Evolutionary conservation across 2,113 vertebrate genomes (phyloP).

Genomic region (Pelecanus crispus): DNA sequence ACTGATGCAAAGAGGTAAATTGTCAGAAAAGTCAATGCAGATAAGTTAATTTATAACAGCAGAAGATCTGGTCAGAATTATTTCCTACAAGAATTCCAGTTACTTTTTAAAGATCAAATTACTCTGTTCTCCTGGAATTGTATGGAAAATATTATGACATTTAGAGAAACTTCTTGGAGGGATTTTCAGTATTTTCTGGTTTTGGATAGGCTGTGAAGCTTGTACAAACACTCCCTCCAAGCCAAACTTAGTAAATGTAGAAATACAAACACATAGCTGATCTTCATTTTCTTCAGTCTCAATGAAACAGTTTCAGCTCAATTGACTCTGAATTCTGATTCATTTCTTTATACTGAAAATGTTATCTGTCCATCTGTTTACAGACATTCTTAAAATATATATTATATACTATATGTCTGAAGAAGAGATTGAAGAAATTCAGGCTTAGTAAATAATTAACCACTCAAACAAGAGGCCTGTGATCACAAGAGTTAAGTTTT

Average conservation of each 20-base stretch:
- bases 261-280: not conserved
- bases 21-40: not conserved
- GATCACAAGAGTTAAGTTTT: not conserved
- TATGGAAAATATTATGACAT: not conserved
- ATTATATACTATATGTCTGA: not conserved
- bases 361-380: not conserved
- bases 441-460: not conserved
- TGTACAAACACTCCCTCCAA: not conserved
- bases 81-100: not conserved
- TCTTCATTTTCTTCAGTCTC: not conserved
- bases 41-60: not conserved
- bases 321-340: not conserved
- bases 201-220: not conserved
- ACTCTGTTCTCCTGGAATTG: not conserved
- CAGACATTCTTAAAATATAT: not conserved
- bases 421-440: not conserved
- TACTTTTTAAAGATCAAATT: conserved; percentile 3
- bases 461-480: not conserved
- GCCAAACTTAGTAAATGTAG: conserved; percentile 10
- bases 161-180: not conserved
- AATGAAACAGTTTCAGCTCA: not conserved
- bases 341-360: not conserved
- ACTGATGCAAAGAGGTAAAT: not conserved
- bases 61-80: not conserved
- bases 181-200: not conserved